These are phyloP conservation scores for Channa striata DNA, from an alignment of 2,797 vertebrate genomes.

Conservation along the genomic window DNA sequence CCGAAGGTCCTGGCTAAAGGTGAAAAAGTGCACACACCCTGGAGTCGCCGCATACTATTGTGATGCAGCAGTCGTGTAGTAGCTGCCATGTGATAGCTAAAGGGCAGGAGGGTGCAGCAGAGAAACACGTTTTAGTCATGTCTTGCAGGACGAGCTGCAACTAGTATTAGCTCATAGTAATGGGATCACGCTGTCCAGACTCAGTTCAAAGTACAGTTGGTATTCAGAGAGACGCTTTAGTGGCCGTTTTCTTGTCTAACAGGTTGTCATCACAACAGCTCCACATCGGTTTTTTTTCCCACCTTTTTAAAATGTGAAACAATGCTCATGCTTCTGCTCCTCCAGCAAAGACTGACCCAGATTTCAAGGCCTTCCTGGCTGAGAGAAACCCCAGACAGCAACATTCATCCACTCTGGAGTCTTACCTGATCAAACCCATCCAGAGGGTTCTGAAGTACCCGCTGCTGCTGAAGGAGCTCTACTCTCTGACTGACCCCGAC, in stretches of 20 bases:
- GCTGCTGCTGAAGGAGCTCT: constrained; percentile 92
- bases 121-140: background rate
- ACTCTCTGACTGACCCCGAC: constrained; percentile 91
- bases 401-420: constrained; percentile 95
- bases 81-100: background rate
- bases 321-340: constrained; percentile 14
- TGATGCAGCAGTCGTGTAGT: background rate
- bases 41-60: background rate
- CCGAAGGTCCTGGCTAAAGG: constrained; percentile 98
- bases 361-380: constrained; percentile 95
- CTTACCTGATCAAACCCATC: constrained; percentile 98
- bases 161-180: background rate
- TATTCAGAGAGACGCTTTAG: background rate
- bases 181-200: background rate
- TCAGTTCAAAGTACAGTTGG: background rate
- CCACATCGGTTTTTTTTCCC: background rate
- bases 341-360: constrained; percentile 92
- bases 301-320: background rate
- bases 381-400: constrained; percentile 94
- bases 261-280: background rate
- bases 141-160: background rate
- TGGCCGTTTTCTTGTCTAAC: background rate
- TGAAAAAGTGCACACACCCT: constrained; percentile 63
- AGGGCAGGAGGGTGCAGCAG: background rate
- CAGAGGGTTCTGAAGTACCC: constrained; percentile 98